A percentile compares a stretch with the other conserved stretches of the same genome.
These are phyloP conservation scores for Dendrolimus pini DNA, from an alignment of 2,888 invertebrate genomes.

Conservation along the genomic window DNA sequence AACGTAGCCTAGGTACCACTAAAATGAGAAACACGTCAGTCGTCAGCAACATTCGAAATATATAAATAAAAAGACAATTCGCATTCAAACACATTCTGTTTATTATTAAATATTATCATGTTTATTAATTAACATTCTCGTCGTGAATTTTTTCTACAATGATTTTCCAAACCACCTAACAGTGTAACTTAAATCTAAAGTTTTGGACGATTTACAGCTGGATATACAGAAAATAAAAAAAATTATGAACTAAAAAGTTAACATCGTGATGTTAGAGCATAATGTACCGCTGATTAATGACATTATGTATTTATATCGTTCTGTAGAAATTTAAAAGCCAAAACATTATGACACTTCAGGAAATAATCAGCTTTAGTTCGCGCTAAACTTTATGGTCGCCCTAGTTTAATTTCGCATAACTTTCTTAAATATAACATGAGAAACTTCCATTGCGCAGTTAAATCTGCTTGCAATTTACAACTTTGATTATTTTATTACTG, in stretches of 20 bases:
- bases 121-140: conserved; percentile 55
- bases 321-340: not conserved
- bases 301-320: not conserved
- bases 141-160: conserved; percentile 56
- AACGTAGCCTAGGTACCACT: too few species aligned
- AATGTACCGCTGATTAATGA: not conserved
- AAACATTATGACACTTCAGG: too few species aligned
- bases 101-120: conserved; percentile 55
- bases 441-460: too few species aligned
- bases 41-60: conserved; percentile 2
- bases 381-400: too few species aligned
- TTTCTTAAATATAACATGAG: conserved; percentile 1
- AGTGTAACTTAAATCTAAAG: conserved; percentile 51
- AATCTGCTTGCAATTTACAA: too few species aligned
- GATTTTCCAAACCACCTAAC: conserved; percentile 65
- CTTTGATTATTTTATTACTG: too few species aligned
- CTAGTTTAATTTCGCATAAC: not conserved
- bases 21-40: not conserved
- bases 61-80: conserved; percentile 27
- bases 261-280: not conserved
- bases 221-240: conserved; percentile 8
- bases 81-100: conserved; percentile 67
- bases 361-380: too few species aligned
- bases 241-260: not conserved
- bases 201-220: conserved; percentile 54